Percentiles rank a stretch among this genome's conserved stretches.
Evolutionary conservation across 2,113 vertebrate species (phyloP).

Genomic region (Mirza zaza): DNA sequence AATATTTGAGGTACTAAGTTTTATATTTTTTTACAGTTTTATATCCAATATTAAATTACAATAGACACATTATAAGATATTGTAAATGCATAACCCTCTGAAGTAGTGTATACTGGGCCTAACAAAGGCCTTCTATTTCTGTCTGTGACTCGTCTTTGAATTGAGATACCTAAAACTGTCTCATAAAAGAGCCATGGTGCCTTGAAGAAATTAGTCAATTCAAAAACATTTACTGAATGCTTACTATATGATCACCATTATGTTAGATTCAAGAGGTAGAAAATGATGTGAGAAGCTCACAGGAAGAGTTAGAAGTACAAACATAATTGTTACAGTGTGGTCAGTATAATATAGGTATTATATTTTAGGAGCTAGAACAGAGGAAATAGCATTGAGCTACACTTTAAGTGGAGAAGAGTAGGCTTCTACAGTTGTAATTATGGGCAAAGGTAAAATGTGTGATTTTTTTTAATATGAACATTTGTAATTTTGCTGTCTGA

Average conservation of each 20-base stretch:
- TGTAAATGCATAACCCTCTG: not conserved
- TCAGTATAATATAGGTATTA: not conserved
- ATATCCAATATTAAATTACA: not conserved
- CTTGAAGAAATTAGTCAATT: not conserved
- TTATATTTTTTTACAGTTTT: constrained; percentile 10
- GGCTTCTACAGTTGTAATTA: not conserved
- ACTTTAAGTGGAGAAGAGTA: not conserved
- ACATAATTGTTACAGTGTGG: not conserved
- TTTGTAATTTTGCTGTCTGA: not conserved
- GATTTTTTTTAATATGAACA: not conserved
- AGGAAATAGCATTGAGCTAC: not conserved
- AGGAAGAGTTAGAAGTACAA: not conserved
- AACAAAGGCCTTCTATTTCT: not conserved
- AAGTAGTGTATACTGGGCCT: not conserved
- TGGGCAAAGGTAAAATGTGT: not conserved
- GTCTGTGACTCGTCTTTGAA: not conserved
- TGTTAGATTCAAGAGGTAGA: constrained; percentile 19
- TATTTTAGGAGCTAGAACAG: not conserved
- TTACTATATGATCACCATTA: not conserved
- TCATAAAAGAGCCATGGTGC: not conserved
- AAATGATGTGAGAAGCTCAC: not conserved
- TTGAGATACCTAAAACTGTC: not conserved
- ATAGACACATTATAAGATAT: not conserved
- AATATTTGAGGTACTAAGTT: not conserved
- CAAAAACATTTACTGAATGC: not conserved